Evolutionary conservation across 1,140 invertebrate species (phyloP), one percentile per base, ranked within the genome.

Genomic region (Nymphalis io): DNA sequence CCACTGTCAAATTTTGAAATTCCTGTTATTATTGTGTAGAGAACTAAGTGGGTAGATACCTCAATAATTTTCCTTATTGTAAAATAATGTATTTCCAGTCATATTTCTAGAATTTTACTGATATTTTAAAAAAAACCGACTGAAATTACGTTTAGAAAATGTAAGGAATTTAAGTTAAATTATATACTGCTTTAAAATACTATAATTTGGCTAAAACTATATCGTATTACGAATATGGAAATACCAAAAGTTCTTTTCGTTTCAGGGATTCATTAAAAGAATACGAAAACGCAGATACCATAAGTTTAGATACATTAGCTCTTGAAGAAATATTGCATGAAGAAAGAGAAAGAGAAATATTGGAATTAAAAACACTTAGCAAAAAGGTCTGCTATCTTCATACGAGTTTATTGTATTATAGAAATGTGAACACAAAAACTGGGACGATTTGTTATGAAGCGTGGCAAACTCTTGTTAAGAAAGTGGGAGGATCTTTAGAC

Each of bases 381-480:
- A 79, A 85, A 72, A 90, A 88, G 84, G 83, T 87, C 20, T 76
- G 72, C 60, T 83, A 75, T 65, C 76, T 92, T 18, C 90, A 92
- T 64, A 84, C 88, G 44, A 87, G 84, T 70, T 74, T 90, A 60
- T 61, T 92, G 10, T 92, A 90, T 70, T 91, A 92, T 71, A 82
- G 88, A 40, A 87, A 90, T 68, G 62, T 81, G 15, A 85, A 86
- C 42, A 77, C 88, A 4, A 82, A 83, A 58, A 81, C 83, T 67
- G 88, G 89, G 13, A 38, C 75, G 53, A 78, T 77, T 13, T 89
- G 87, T 61, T 89, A 86, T 69, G 82, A 89, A 67, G 80, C 80
- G 2, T 91, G 89, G 89, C 85, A 75, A 64, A 83, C 72, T 11
- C 57, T 91, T 11, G 75, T 91, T 1, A 89, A 87, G 33, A 83